Base-by-base conservation (phyloP, 1,140 invertebrate genomes). In the Bombus superbus region DNA sequence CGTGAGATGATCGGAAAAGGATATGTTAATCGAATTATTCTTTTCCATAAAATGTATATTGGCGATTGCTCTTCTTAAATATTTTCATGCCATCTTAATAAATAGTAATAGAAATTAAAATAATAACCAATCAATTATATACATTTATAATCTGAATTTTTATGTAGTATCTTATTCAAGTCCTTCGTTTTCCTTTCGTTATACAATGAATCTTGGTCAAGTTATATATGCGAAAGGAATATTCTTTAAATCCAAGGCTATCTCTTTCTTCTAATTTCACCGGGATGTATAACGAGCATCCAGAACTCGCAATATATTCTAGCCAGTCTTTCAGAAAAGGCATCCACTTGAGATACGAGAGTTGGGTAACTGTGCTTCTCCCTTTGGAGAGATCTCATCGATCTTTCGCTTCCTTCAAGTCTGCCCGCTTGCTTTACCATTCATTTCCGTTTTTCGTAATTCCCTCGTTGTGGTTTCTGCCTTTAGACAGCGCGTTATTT, bases 361-460 rank as follows among this genome's bases (percentile, higher is more conserved):
- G 83, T 44, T 38, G 59, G 42, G 47, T 81, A 59, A 72, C 47
- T 69, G 57, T 59, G 35, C 40, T 71, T 47, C 38, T 83, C 73
- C 35, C 53, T 59, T 79, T 35, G 57, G 44, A 77, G 68, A 64
- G 66, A 77, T 84, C 81, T 59, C 85, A 84, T 84, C 81, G 85
- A 86, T 86, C 74, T 53, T 82, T 68, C 72, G 53, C 35, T 86
- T 84, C 69, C 69, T 85, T 66, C 66, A 59, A 74, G 40, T 59
- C 44, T 64, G 74, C 72, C 57, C 47, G n/a, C 13, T 32, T 72
- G 66, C 78, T 68, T 81, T 64, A 22, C 77, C 57, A 81, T 79
- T 83, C 71, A 85, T 84, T 85, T 73, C 57, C 82, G 82, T 85
- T 79, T 84, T 77, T 84, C 75, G 42, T 72, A 73, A 68, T 66